Evolutionary conservation across 2,888 invertebrate species (phyloP), one percentile per base, ranked within the genome.

Genomic region (Clusia tigrina): DNA sequence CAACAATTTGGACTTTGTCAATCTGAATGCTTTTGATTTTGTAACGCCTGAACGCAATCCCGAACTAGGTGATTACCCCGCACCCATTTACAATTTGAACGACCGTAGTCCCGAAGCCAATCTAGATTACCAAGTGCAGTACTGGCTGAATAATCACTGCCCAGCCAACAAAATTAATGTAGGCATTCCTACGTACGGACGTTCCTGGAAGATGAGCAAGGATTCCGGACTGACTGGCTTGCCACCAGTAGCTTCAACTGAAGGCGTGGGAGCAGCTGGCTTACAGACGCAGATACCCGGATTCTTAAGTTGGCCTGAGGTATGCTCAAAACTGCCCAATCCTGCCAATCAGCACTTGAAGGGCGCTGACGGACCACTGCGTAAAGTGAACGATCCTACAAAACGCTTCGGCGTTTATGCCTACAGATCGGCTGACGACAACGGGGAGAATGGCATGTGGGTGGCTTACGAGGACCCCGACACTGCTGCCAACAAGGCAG

Each of bases 381-480:
- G 91, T 71, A 90, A 91, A 78, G 90, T 92, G 64, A 88, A 89
- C 24, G 93, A 94, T 78, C 91, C 92, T n/a, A 90, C 91, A 71
- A 91, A 91, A 75, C 89, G 92, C 71, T 91, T 90, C 68, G 92
- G 93, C 59, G 89, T 89, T 23, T 94, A 93, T 77, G 93, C 91
- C 0, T 93, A 88, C 86, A 89, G 90, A 66, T 82, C 90, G 0
- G 90, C 91, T 60, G 87, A 89, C 60, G 88, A 88, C 54, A 87
- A 85, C 59, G 89, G 88, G 1, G 88, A 88, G 20, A 87, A 88
- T 15, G 94, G 94, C 1, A 81, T 93, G 15, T 94, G 94, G 94
- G 90, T 92, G 5, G 89, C 89, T 60, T 94, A 91, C 80, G 93
- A 94, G 76, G 93, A 94, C 78, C 90, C 91, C 0, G 93, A 93